Conservation (phyloP, 64 coral and sea anemone genomes). For the Hydrozoanthus tunicans region DNA sequence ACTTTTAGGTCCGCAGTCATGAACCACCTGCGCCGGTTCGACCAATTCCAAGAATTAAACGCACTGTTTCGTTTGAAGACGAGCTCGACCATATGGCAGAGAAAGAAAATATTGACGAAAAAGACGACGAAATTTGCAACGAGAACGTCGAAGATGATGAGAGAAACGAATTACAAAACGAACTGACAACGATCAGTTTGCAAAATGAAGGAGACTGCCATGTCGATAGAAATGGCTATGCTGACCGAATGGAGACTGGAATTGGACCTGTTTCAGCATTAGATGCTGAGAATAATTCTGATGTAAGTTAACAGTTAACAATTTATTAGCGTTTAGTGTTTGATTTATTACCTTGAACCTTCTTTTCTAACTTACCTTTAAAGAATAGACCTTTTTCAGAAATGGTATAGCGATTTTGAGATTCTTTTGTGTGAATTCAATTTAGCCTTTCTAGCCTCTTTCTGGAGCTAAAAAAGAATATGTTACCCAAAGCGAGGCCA, state of each 20-base stretch:
- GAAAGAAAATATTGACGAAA: neutral
- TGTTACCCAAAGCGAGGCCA: too few relatives aligned
- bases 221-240: neutral
- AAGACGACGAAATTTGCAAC: neutral
- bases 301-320: neutral
- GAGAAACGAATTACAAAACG: neutral
- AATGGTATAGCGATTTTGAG: too few relatives aligned
- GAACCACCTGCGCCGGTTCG: neutral
- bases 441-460: too few relatives aligned
- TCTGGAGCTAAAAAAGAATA: too few relatives aligned
- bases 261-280: neutral
- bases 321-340: too few relatives aligned
- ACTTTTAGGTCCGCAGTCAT: neutral
- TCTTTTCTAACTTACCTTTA: too few relatives aligned
- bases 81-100: constrained; percentile 19
- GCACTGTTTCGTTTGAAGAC: constrained; percentile 27
- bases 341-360: too few relatives aligned
- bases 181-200: neutral
- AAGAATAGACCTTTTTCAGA: too few relatives aligned
- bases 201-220: neutral
- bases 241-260: neutral
- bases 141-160: neutral
- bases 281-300: neutral
- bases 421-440: too few relatives aligned
- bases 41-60: constrained; percentile 40